Base-by-base conservation (phyloP, 2,888 invertebrate species). In the Dione vanillae region DNA sequence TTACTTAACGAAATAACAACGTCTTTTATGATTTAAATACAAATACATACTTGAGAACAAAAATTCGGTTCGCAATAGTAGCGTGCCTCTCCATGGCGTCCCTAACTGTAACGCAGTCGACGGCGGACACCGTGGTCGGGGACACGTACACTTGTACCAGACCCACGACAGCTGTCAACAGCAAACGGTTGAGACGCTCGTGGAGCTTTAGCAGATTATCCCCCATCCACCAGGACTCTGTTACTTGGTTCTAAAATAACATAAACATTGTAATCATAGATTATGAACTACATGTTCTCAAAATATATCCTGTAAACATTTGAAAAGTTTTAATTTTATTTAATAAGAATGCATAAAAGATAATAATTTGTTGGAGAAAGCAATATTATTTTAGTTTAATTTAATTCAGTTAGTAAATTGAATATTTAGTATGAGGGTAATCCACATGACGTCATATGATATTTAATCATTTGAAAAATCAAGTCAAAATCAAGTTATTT, bases 101-200 rank as follows among this genome's bases (percentile, higher is more conserved):
- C 1, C 85, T 79, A 2, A 92, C 75, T 1, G 86, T 86, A 67
- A 74, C 85, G 77, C 94, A 94, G 75, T 94, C 94, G n/a, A 94
- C 79, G 0, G 95, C 94, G 9, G 94, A 92, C 2, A 95, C 94
- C 0, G 94, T 92, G 52, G 82, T 85, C 70, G 93, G 89, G 8
- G 95, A 95, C 76, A 95, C 92, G 82, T 96, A 96, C 73, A 96
- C 87, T 37, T 94, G 89, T 77, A 94, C 91, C 77, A 94, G 91
- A 0, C 94, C 95, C 41, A 95, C 79, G 76, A 95, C 95, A 14
- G 95, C 94, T 65, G 79, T 81, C 1, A 90, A 65, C 37, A 90
- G 76, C 78, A 86, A 78, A 5, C 77, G 76, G 10, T 84, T 83
- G 49, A 92, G 75, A 0, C 91, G 88, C 12, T 78, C 74, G 80